phyloP scores from a whole-genome alignment of 1,140 invertebrate species.

The Vollenhovia emeryi region DNA sequence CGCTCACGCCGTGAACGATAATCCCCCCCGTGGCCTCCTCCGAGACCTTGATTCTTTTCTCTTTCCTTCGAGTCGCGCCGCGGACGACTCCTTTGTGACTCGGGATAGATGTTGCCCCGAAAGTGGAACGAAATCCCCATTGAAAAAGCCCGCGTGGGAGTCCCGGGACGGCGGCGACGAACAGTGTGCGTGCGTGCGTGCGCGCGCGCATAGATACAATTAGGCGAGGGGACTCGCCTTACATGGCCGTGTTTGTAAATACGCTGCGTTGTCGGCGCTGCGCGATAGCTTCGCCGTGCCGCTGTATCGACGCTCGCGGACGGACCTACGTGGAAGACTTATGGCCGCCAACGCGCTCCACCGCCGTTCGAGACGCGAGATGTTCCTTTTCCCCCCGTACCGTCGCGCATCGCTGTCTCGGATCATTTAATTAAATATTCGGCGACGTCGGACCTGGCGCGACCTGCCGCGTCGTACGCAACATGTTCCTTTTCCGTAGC shows the following conservation, averaged over 20 bases:
- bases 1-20: not conserved
- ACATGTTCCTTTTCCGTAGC: not conserved
- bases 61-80: not conserved
- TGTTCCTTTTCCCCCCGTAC: constrained; percentile 16
- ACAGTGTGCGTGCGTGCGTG: not conserved
- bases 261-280: constrained; percentile 74
- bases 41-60: not conserved
- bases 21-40: no score
- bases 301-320: constrained; percentile 71
- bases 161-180: not conserved
- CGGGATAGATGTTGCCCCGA: not conserved
- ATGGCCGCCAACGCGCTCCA: constrained; percentile 55
- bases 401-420: not conserved
- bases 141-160: constrained; percentile 4
- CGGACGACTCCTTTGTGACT: not conserved
- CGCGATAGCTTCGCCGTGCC: constrained; percentile 78
- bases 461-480: not conserved
- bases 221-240: constrained; percentile 76
- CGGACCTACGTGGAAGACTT: constrained; percentile 74
- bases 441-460: not conserved
- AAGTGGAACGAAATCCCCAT: not conserved
- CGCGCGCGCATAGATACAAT: constrained; percentile 67
- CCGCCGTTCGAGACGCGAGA: constrained; percentile 7
- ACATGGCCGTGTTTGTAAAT: constrained; percentile 84
- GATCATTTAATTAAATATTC: not conserved